These are phyloP conservation scores for Ericerus pela DNA, from an alignment of 1,140 invertebrate species.

Conservation along the genomic window DNA sequence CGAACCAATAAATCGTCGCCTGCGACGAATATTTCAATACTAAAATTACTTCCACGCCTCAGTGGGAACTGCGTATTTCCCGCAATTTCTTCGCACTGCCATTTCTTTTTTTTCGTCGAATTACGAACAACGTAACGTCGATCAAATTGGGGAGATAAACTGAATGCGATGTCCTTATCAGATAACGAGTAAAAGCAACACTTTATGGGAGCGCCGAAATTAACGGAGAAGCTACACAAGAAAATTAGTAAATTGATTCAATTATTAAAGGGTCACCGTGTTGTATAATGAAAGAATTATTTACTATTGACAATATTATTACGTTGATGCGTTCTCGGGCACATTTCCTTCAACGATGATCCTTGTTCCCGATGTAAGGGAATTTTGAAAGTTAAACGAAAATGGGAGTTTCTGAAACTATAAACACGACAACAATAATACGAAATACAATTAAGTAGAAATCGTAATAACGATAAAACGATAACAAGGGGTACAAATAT, in stretches of 20 bases:
- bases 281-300: neutral
- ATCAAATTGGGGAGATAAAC: neutral
- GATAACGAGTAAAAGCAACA: neutral
- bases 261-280: too few species aligned
- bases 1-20: slow-evolving; percentile 2
- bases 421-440: too few species aligned
- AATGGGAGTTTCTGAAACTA: neutral
- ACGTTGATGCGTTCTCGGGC: neutral
- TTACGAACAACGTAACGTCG: slow-evolving; percentile 10
- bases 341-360: neutral
- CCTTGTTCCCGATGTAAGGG: neutral
- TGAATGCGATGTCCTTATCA: slow-evolving; percentile 10
- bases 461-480: too few species aligned
- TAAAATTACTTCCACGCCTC: neutral
- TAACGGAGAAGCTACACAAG: neutral
- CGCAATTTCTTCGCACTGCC: slow-evolving; percentile 6
- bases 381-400: neutral
- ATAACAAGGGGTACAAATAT: too few species aligned
- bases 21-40: slow-evolving; percentile 11
- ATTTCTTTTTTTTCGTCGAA: neutral
- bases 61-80: neutral
- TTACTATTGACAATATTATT: neutral
- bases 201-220: neutral
- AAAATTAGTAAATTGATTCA: neutral
- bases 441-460: too few species aligned